A percentile compares a stretch with the other conserved stretches of the same genome.
Evolutionary conservation across 2,113 vertebrate species (phyloP).

Genomic region (Galeopterus variegatus): DNA sequence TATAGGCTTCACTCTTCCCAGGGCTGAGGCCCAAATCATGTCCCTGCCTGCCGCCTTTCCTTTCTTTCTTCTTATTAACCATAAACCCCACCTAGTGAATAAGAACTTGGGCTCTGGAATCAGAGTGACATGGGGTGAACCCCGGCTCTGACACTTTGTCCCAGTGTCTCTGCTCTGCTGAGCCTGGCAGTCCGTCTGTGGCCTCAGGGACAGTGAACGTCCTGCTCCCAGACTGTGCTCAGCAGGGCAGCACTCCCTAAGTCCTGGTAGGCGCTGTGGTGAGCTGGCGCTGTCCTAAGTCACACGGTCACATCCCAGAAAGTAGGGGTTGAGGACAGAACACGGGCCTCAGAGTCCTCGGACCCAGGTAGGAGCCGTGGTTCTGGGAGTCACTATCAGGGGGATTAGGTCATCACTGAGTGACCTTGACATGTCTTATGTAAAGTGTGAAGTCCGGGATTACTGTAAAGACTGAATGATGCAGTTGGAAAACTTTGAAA

Average conservation of each 20-base stretch:
- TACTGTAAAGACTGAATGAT: too few relatives aligned
- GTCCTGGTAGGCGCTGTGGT: too few relatives aligned
- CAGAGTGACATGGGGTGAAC: too few relatives aligned
- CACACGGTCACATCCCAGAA: neutral
- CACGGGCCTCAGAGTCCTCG: neutral
- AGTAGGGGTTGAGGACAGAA: neutral
- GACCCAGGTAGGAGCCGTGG: accelerated
- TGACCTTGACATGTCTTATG: neutral
- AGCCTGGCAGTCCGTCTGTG: neutral
- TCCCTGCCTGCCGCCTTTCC: too few relatives aligned
- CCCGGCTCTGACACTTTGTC: neutral
- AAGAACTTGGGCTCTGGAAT: neutral
- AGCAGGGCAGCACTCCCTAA: neutral
- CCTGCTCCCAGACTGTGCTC: neutral
- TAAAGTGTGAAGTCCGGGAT: too few relatives aligned
- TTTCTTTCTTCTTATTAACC: too few relatives aligned
- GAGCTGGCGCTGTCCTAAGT: accelerated
- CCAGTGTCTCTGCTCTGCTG: neutral
- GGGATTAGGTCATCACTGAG: neutral
- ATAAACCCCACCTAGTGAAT: neutral
- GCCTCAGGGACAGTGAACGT: too few relatives aligned
- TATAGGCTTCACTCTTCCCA: too few relatives aligned
- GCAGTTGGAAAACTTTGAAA: too few relatives aligned
- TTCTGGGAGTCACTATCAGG: neutral
- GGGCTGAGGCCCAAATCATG: too few relatives aligned